Base-by-base conservation (phyloP, 2,888 invertebrate species). In the Anoplius nigerrimus region DNA sequence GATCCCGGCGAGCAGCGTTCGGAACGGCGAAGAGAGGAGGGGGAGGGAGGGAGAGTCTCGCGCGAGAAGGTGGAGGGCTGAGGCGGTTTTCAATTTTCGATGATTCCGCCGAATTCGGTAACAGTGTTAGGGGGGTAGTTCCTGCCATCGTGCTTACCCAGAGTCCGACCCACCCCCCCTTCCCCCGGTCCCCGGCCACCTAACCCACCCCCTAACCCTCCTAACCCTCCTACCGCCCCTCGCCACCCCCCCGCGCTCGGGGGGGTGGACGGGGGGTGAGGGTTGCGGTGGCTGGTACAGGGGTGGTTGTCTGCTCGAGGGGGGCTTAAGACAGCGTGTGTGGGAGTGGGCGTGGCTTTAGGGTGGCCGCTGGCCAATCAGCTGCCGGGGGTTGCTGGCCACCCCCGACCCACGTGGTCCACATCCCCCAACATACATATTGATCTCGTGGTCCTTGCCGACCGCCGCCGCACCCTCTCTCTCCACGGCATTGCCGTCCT, bases 381-480 rank as follows among this genome's bases (percentile, higher is more conserved):
- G 87, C 82, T 80, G 82, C 82, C 81, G 74, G 79, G 79, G 78
- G 75, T 80, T 74, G 84, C 87, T 81, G 86, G 88, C 88, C 88
- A 86, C 88, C 88, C 87, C 88, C 88, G 82, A 84, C 87, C 84
- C 87, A 82, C 82, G 84, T 81, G 84, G 88, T 87, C 87, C 87
- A 87, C 84, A 86, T 86, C 86, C 84, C 87, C 85, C 86, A 86
- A 88, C 88, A 88, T 88, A 88, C 88, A 89, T 89, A 89, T 89
- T 89, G 88, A 89, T 89, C 88, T 88, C 87, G 87, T 87, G 87
- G 88, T 86, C 87, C 84, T 86, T 77, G 81, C 81, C 82, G 84
- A 83, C 85, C 82, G 78, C 77, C 53, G 76, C 53, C 78, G 72
- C 75, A 69, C 76, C 74, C 66, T 62, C 70, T 72, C 34, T 67